Base-by-base conservation (phyloP, 2,113 vertebrate species). In the Corynorhinus townsendii region DNA sequence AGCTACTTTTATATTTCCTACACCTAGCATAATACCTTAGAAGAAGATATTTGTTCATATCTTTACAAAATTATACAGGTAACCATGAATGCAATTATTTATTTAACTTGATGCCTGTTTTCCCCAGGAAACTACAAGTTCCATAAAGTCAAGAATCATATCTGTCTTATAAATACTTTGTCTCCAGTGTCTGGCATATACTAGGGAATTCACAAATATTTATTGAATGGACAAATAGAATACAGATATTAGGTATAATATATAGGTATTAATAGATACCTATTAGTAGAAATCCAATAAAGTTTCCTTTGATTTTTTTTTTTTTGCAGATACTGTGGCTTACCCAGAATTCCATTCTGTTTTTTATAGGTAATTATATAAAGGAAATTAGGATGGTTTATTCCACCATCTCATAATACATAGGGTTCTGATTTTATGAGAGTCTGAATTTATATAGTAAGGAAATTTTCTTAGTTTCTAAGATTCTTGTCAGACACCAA, bases 41-140 rank as follows among this genome's bases (percentile, higher is more conserved):
- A 64, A 87, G 43, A 62, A 87, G 28, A 64, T 76, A 92, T 38
- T 47, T 68, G 22, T 83, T 90, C 49, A 30, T 43, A 56, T 76
- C 45, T 83, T 91, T 64, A 73, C 14, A 84, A 87, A 90, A 5
- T 75, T 91, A 80, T 26, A 88, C 24, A 68, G 22, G 45, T 85
- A 88, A 93, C 77, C 77, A 79, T 89, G 35, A 91, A 82, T 54
- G 56, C 11, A 69, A 56, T 91, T 69, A 56, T 92, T 88, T 82
- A 77, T 47, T 69, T 91, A 93, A 71, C n/a, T 69, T 88, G 93
- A 91, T 88, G 91, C 33, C 47, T 79, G 9, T 84, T 88, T 90
- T 64, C 22, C 68, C 19, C 20, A 69, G 76, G 40, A 82, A 3
- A 83, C 33, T 86, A 3, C 10, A 45, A 64, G 30, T 81, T 90